Evolutionary conservation across 2,888 invertebrate genomes (phyloP), one percentile per base, ranked within the genome.

Genomic region (Noctua janthe): DNA sequence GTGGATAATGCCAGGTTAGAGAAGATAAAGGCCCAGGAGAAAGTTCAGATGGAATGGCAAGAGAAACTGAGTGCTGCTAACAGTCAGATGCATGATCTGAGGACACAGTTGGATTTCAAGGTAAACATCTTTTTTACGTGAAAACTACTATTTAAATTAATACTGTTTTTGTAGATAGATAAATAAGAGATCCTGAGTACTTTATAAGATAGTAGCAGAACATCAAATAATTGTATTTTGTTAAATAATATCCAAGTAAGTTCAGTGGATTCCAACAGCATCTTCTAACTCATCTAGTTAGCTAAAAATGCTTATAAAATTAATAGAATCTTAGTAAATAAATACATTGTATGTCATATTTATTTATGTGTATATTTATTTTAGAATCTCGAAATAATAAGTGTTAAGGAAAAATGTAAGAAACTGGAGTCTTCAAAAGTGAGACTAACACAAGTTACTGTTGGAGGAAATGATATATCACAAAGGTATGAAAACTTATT

Each of bases 31-130:
- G 94, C 94, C 54, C 95, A 96, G 77, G 97, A 97, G 85, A 95
- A 95, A 86, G 94, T 95, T 0, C 96, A 97, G 85, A 94, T 95
- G 87, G 97, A 97, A 85, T 97, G 96, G 96, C 95, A 94, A 0
- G 96, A 97, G 10, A 97, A 97, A 89, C 88, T 97, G 20, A 87
- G 91, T 23, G 86, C 88, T 6, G 94, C 93, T 39, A 96, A 95
- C 51, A 96, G 92, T 75, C 96, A 97, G 87, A 90, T 97, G 87
- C 93, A 94, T 78, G 94, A 96, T 85, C 92, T 97, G 73, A 95
- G 94, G 87, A 97, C 96, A 76, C 97, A 97, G 90, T 92, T 97
- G 70, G 97, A 97, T 89, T 97, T 97, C 91, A 97, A 97, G 95
- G 97, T 97, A 39, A 78, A 11, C 76, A 7, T 39, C 83, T 7